These are phyloP conservation scores for Ophraella communa DNA, from an alignment of 2,888 invertebrate genomes.

Conservation along the genomic window DNA sequence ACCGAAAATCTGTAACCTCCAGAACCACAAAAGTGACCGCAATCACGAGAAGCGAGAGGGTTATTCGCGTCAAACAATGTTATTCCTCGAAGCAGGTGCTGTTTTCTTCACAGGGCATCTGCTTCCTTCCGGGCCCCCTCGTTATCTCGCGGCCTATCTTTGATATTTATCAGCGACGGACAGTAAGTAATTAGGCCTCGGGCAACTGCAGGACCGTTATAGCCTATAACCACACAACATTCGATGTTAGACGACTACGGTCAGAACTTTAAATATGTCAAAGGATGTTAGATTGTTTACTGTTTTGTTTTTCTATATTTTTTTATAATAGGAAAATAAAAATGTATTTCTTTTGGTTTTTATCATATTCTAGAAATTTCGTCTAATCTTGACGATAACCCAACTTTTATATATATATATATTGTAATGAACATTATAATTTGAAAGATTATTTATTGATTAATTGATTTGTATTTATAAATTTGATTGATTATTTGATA, in stretches of 20 bases:
- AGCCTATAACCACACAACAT: slow-evolving; percentile 20
- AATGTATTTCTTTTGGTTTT: no score
- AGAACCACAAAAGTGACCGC: neutral
- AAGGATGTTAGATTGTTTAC: no score
- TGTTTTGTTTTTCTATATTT: no score
- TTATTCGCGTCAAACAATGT: slow-evolving; percentile 9
- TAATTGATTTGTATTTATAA: no score
- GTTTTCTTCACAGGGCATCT: slow-evolving; percentile 48
- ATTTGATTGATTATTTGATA: no score
- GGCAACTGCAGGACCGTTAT: slow-evolving; percentile 46
- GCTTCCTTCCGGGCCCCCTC: slow-evolving; percentile 53
- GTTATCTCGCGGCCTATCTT: slow-evolving; percentile 49
- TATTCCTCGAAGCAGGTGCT: slow-evolving; percentile 34
- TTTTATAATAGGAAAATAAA: no score
- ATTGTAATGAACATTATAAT: no score
- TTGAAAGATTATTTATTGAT: no score
- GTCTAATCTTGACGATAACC: no score
- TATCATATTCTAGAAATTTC: no score
- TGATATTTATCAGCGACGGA: slow-evolving; percentile 44
- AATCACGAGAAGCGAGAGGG: slow-evolving; percentile 9
- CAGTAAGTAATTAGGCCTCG: slow-evolving; percentile 48
- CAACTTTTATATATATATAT: no score
- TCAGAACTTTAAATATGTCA: neutral
- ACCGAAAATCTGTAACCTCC: neutral
- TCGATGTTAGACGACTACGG: neutral